Base-by-base conservation (phyloP, 2,888 invertebrate species). In the Frankliniella intonsa region DNA sequence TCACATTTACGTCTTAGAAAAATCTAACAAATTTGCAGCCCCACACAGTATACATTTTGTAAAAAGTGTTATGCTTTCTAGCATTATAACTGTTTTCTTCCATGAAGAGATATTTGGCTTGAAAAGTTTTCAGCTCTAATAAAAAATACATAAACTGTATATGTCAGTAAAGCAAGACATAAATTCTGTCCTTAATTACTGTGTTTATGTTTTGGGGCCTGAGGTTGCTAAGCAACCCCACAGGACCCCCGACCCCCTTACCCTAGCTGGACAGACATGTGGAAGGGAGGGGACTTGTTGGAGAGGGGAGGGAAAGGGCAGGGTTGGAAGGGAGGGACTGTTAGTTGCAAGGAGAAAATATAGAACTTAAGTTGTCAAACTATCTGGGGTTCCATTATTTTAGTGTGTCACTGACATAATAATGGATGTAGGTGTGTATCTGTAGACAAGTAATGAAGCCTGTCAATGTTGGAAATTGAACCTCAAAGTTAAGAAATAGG, bases 141-240 rank as follows among this genome's bases (percentile, higher is more conserved):
- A 55, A 14, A 55, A 55, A 55, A 55, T 2, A 38, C 38, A 38
- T 38, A 3, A 3, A 3, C 38, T 38, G 38, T 38, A 38, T 38
- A 38, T 38, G 38, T 38, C 5, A 38, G 38, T 38, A 38, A 38
- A 3, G 5, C 38, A 38, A 38, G 62, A 76, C 69, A 76, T 25
- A 22, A 76, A 22, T 76, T 76, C 9, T 76, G 25, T 22, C 69
- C 25, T 55, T 55, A 55, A 55, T 9, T 19, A 55, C 55, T 55
- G 25, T 76, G 69, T 76, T 76, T 76, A 76, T 76, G 69, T 76
- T 76, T 38, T 76, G 69, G n/a, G 22, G 2, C 12, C 69, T 76
- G 38, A 38, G 69, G 69, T 76, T 76, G 69, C 69, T 12, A 25
- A 76, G 69, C 69, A 76, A 76, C 38, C 38, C 38, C 5, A 38